Evolutionary conservation across 2,113 vertebrate genomes (phyloP).

Genomic region (Epinephelus moara): DNA sequence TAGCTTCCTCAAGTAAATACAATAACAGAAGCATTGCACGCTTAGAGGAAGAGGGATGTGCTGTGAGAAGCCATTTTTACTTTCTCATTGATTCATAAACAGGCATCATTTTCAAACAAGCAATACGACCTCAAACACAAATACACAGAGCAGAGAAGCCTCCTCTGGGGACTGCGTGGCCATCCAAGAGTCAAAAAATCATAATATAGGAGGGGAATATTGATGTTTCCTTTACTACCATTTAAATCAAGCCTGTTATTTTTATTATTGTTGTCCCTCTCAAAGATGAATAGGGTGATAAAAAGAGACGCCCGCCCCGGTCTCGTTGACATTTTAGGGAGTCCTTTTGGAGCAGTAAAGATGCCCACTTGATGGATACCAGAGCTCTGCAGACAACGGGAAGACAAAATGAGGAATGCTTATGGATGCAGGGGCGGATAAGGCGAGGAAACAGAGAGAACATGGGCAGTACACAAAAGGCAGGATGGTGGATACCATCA

Average conservation of each 20-base stretch:
- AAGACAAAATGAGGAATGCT: constrained; percentile 62
- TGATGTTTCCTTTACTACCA: constrained; percentile 71
- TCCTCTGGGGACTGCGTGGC: constrained; percentile 6
- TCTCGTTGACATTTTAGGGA: constrained; percentile 79
- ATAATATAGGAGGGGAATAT: constrained; percentile 56
- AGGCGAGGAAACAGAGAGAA: constrained; percentile 17
- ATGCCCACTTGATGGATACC: constrained; percentile 76
- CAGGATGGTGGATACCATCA: constrained; percentile 1
- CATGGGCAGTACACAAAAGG: not conserved
- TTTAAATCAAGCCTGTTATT: constrained; percentile 79
- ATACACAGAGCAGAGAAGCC: constrained; percentile 25
- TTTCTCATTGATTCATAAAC: constrained; percentile 51
- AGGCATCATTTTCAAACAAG: constrained; percentile 46
- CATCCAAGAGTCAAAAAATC: constrained; percentile 34
- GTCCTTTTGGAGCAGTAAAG: constrained; percentile 80
- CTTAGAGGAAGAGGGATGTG: constrained; percentile 24
- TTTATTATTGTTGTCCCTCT: constrained; percentile 71
- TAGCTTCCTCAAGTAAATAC: constrained; percentile 39
- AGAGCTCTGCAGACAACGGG: constrained; percentile 44
- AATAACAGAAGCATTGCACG: constrained; percentile 29
- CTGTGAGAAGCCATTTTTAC: constrained; percentile 18
- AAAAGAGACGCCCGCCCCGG: constrained; percentile 56
- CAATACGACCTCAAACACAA: constrained; percentile 31
- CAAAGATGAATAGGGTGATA: constrained; percentile 73
- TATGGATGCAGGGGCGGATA: constrained; percentile 42